Conservation (phyloP, 2,113 vertebrate genomes). For the Poeciliopsis turrubarensis region DNA sequence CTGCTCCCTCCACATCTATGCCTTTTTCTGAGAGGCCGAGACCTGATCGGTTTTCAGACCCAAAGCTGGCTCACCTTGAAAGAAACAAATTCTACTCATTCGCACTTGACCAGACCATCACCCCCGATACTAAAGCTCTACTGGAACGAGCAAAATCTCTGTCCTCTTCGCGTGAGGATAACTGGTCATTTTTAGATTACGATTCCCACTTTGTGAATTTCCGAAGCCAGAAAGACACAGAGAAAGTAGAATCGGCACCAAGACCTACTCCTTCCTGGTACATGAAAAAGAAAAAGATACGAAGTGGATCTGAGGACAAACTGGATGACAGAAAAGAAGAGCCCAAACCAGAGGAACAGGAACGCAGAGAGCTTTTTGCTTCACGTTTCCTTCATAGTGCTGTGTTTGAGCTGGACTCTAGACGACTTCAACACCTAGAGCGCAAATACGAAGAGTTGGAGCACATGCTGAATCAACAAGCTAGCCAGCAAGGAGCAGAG, state of each 20-base stretch:
- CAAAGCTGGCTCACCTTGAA: constrained; percentile 89
- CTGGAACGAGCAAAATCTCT: constrained; percentile 97
- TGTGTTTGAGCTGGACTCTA: constrained; percentile 96
- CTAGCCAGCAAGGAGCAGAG: constrained; percentile 83
- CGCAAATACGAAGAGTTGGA: constrained; percentile 91
- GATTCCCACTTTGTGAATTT: constrained; percentile 94
- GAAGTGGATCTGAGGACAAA: constrained; percentile 94
- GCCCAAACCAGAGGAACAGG: constrained; percentile 93
- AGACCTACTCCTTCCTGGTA: constrained; percentile 96
- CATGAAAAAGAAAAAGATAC: constrained; percentile 97
- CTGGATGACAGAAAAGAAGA: constrained; percentile 95
- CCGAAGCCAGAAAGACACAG: constrained; percentile 93
- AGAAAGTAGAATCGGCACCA: constrained; percentile 93
- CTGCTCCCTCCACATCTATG: constrained; percentile 85
- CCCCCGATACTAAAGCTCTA: constrained; percentile 96
- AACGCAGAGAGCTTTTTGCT: constrained; percentile 93
- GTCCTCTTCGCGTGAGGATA: constrained; percentile 95
- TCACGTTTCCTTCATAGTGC: constrained; percentile 97
- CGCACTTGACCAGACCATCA: constrained; percentile 96
- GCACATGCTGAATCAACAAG: constrained; percentile 77
- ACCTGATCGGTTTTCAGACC: constrained; percentile 90
- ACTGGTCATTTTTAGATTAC: constrained; percentile 97
- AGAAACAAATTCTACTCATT: constrained; percentile 97
- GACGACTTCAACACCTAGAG: constrained; percentile 93
- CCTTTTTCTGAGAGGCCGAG: constrained; percentile 91